Conservation (phyloP, 2,888 invertebrate genomes). For the Melanotus villosus region DNA sequence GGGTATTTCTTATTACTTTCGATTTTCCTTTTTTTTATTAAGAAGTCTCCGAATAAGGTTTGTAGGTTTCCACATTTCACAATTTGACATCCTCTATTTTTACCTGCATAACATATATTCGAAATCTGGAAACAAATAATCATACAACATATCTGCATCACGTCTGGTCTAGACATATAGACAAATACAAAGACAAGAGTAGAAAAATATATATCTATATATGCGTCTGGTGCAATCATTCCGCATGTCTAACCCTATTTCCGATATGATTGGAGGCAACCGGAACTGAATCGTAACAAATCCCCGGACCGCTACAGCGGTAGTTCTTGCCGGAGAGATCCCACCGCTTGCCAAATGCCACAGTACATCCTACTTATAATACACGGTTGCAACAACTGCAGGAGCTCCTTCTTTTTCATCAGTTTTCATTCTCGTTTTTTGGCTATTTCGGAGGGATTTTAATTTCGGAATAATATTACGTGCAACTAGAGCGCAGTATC, state of each 20-base stretch:
- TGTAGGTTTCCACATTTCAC: too few species aligned
- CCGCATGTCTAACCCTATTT: conserved; percentile 67
- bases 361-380: conserved; percentile 33
- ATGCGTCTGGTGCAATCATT: conserved; percentile 63
- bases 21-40: too few species aligned
- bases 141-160: conserved; percentile 16
- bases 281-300: conserved; percentile 64
- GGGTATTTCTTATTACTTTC: too few species aligned
- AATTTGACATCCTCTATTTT: too few species aligned
- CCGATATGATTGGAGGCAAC: conserved; percentile 65
- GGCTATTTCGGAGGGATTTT: background rate
- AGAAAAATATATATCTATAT: conserved; percentile 42
- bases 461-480: background rate
- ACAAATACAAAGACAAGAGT: conserved; percentile 32
- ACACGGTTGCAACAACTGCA: conserved; percentile 31
- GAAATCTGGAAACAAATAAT: background rate
- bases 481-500: background rate
- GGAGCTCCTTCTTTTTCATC: conserved; percentile 3
- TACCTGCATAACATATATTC: background rate
- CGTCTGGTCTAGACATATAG: conserved; percentile 28
- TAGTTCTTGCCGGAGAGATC: conserved; percentile 47
- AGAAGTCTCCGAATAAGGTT: too few species aligned
- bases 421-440: conserved; percentile 11
- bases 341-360: conserved; percentile 51
- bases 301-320: conserved; percentile 55